Percentiles rank a stretch among this genome's conserved stretches.
These are phyloP conservation scores for Drosophila buzzatii DNA, from an alignment of 2,888 invertebrate genomes.

Conservation along the genomic window DNA sequence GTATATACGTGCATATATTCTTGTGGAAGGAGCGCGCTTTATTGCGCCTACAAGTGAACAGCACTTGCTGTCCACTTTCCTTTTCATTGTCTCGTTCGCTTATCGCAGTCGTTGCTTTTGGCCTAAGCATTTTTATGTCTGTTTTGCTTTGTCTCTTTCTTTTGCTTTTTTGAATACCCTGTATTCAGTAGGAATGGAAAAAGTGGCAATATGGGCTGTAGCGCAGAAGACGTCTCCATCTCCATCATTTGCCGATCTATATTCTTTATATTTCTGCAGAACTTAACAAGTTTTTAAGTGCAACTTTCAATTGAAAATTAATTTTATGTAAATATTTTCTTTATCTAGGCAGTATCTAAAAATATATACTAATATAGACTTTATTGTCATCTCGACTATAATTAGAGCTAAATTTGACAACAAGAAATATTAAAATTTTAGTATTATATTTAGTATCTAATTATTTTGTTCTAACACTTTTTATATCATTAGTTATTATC, in stretches of 20 bases:
- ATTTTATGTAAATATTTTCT: not conserved
- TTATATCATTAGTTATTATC: too few relatives aligned
- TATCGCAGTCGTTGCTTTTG: conserved; percentile 57
- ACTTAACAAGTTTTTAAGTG: not conserved
- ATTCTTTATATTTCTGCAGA: not conserved
- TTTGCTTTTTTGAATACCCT: conserved; percentile 11
- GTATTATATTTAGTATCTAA: too few relatives aligned
- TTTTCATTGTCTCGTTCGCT: conserved; percentile 52
- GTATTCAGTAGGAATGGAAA: not conserved
- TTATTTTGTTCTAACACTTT: too few relatives aligned
- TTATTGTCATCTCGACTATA: not conserved
- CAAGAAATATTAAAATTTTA: too few relatives aligned
- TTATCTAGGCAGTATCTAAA: not conserved
- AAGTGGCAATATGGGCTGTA: not conserved
- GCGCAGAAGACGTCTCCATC: not conserved
- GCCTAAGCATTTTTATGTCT: conserved; percentile 70
- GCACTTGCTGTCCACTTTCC: conserved; percentile 59
- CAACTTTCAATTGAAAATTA: not conserved
- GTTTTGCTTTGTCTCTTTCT: conserved; percentile 57
- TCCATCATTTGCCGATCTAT: not conserved
- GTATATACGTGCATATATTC: not conserved
- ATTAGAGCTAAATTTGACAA: not conserved
- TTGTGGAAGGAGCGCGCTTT: not conserved
- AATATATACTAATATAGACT: not conserved
- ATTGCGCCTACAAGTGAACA: conserved; percentile 60